Conservation (phyloP, 2,888 invertebrate species). For the Pollenia angustigena region DNA sequence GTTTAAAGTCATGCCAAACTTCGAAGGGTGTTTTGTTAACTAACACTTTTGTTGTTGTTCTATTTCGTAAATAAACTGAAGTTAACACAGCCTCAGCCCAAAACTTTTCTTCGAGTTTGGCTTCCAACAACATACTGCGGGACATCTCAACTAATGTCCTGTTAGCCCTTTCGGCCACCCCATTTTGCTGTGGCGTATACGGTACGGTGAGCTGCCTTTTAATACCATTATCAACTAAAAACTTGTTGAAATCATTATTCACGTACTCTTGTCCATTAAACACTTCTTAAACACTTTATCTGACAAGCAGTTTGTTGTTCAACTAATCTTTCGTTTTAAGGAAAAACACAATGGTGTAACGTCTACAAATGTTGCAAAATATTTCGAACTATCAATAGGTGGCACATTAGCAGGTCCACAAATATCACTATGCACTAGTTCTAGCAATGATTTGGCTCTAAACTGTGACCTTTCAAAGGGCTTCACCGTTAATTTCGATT, state of each 20-base stretch:
- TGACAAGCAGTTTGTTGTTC: constrained; percentile 65
- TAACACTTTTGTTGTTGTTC: constrained; percentile 26
- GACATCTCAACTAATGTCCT: too few relatives aligned
- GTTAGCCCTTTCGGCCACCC: too few relatives aligned
- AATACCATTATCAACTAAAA: too few relatives aligned
- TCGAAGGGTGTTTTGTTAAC: constrained; percentile 23
- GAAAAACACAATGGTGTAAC: neutral
- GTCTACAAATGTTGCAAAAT: constrained; percentile 67
- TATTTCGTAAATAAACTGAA: constrained; percentile 25
- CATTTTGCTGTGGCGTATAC: too few relatives aligned
- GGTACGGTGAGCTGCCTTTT: too few relatives aligned
- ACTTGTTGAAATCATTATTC: too few relatives aligned
- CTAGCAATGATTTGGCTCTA: constrained; percentile 40
- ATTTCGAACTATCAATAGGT: constrained; percentile 55
- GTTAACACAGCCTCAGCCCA: constrained; percentile 6
- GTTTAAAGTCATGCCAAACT: constrained; percentile 39
- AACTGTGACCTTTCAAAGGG: constrained; percentile 50
- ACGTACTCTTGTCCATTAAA: too few relatives aligned
- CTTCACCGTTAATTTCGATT: constrained; percentile 23
- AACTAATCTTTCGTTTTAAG: constrained; percentile 9
- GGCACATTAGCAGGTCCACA: too few relatives aligned
- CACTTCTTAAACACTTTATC: constrained; percentile 62
- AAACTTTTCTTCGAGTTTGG: constrained; percentile 23
- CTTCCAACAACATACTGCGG: constrained; percentile 18
- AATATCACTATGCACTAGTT: constrained; percentile 52